Percentiles rank a stretch among this genome's conserved stretches.
phyloP scores from a whole-genome alignment of 1,140 invertebrate species.

The Phymorhynchus buccinoides region DNA sequence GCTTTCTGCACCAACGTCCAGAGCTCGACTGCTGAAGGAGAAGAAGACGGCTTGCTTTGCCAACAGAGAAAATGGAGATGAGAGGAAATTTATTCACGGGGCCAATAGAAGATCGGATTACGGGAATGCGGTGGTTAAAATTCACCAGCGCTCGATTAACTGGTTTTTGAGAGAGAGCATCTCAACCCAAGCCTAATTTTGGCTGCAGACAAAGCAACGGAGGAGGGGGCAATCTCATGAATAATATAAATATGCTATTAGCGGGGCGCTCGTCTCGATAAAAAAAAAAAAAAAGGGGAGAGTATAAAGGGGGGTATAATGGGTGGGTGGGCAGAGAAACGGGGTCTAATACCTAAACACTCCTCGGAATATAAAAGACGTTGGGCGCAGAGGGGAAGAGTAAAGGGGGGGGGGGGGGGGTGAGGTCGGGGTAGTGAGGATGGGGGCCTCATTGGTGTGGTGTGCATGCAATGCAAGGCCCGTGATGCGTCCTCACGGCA shows the following conservation, averaged over 20 bases:
- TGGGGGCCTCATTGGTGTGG: slow-evolving; percentile 34
- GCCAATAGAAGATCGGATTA: slow-evolving; percentile 46
- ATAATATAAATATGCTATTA: slow-evolving; percentile 54
- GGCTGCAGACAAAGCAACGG: slow-evolving; percentile 42
- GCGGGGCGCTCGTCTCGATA: slow-evolving; percentile 41
- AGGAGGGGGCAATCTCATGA: slow-evolving; percentile 43
- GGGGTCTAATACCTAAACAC: slow-evolving; percentile 46
- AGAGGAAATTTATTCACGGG: slow-evolving; percentile 49
- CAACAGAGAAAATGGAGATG: slow-evolving; percentile 40
- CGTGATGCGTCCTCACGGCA: slow-evolving; percentile 26
- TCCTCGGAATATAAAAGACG: slow-evolving; percentile 48
- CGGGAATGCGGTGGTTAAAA: slow-evolving; percentile 48
- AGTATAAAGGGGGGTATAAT: too few relatives aligned
- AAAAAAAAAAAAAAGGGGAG: too few relatives aligned
- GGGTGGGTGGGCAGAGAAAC: slow-evolving; percentile 17
- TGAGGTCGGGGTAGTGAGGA: too few relatives aligned
- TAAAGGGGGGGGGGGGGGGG: background rate
- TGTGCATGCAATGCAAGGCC: too few relatives aligned
- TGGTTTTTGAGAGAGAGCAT: slow-evolving; percentile 50
- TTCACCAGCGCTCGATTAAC: slow-evolving; percentile 49
- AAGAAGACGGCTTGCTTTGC: slow-evolving; percentile 24
- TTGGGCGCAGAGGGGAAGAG: background rate
- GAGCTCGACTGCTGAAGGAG: background rate
- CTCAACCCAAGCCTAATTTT: slow-evolving; percentile 45
- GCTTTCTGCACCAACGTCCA: slow-evolving; percentile 19